A percentile compares a stretch with the other conserved stretches of the same genome.
Conservation (phyloP, 2,113 vertebrate species). For the Trichechus manatus region DNA sequence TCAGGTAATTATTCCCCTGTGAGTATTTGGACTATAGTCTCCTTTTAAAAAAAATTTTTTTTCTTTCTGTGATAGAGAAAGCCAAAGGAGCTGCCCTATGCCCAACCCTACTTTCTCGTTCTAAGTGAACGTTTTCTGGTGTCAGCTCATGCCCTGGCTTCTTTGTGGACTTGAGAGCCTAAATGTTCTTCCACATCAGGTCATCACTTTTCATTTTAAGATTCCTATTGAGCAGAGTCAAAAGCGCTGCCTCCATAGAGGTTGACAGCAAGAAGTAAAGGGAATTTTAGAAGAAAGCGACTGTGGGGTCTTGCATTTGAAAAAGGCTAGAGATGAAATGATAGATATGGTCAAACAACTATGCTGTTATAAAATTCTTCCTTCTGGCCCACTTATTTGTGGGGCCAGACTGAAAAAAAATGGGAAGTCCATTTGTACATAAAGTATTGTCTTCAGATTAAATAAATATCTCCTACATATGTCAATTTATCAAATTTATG, state of each 20-base stretch:
- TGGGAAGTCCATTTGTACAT: not conserved
- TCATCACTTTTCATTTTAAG: slow-evolving; percentile 65
- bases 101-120: slow-evolving; percentile 39
- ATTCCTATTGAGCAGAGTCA: slow-evolving; percentile 61
- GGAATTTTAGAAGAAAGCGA: slow-evolving; percentile 43
- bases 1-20: slow-evolving; percentile 53
- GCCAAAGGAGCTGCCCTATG: not conserved
- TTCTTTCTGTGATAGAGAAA: slow-evolving; percentile 1
- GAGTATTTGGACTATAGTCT: not conserved
- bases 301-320: slow-evolving; percentile 27
- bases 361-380: not conserved
- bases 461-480: not conserved
- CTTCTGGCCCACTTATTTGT: not conserved
- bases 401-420: not conserved
- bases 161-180: slow-evolving; percentile 53
- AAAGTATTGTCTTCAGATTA: not conserved
- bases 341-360: not conserved
- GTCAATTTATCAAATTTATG: not conserved
- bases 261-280: slow-evolving; percentile 41
- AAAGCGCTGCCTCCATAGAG: slow-evolving; percentile 55
- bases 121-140: slow-evolving; percentile 51
- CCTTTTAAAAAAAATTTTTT: not conserved
- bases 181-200: slow-evolving; percentile 21
- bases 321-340: slow-evolving; percentile 63
- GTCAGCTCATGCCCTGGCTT: slow-evolving; percentile 16